Evolutionary conservation across 2,888 invertebrate species (phyloP).

Genomic region (Heliconius charithonia): DNA sequence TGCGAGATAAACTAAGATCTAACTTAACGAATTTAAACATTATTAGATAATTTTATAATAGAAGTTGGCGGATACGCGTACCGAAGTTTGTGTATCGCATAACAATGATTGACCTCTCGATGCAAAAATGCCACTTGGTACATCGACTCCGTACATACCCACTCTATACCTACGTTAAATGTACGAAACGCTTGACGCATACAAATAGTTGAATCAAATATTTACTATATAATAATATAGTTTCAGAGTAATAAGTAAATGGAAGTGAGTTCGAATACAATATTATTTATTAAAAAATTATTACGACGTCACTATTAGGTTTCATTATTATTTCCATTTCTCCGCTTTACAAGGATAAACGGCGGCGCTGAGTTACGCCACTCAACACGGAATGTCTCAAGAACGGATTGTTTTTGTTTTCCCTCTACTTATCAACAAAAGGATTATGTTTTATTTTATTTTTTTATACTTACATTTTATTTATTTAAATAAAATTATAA

Average conservation of each 20-base stretch:
- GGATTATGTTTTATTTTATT: too few species aligned
- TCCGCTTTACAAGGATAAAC: too few species aligned
- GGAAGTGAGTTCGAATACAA: background rate
- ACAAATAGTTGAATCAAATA: conserved; percentile 44
- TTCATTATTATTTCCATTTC: too few species aligned
- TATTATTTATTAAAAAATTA: too few species aligned
- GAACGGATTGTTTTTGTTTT: too few species aligned
- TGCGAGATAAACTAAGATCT: background rate
- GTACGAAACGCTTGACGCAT: conserved; percentile 47
- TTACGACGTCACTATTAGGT: too few species aligned
- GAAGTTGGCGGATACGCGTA: conserved; percentile 31
- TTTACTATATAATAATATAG: conserved; percentile 18
- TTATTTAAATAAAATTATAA: background rate
- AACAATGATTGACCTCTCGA: conserved; percentile 53
- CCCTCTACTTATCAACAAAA: too few species aligned
- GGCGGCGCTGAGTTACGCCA: too few species aligned
- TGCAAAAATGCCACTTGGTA: conserved; percentile 53
- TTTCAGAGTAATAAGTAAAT: background rate
- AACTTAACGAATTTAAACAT: background rate
- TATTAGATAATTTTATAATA: conserved; percentile 8
- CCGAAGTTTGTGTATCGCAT: conserved; percentile 39
- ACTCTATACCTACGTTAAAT: conserved; percentile 43
- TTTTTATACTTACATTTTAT: too few species aligned
- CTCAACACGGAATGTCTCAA: too few species aligned
- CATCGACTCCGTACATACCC: conserved; percentile 48